A percentile compares a stretch with the other conserved stretches of the same genome.
phyloP scores from a whole-genome alignment of 2,797 vertebrate genomes.

The Microchirus variegatus region DNA sequence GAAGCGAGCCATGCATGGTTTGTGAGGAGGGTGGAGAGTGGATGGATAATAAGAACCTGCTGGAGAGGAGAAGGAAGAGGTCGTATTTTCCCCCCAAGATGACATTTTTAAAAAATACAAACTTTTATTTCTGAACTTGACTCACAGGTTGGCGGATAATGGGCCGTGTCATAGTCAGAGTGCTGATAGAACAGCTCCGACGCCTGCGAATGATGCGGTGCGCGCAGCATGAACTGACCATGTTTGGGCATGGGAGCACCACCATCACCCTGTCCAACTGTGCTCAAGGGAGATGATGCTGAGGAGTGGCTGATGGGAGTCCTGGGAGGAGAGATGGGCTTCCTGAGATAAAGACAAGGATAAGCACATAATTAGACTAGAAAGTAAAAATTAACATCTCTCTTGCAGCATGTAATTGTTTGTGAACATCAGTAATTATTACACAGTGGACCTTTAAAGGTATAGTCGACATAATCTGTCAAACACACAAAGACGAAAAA shows the following conservation, averaged over 20 bases:
- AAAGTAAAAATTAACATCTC: too few relatives aligned
- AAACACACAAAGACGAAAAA: too few relatives aligned
- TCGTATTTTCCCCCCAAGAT: background rate
- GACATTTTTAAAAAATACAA: background rate
- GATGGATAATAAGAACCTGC: conserved; percentile 89
- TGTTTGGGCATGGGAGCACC: conserved; percentile 84
- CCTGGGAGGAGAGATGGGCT: conserved; percentile 87
- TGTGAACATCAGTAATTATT: too few relatives aligned
- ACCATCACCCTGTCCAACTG: conserved; percentile 81
- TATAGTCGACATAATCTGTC: too few relatives aligned
- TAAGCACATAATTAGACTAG: background rate
- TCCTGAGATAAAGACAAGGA: conserved; percentile 72
- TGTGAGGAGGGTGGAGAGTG: conserved; percentile 79
- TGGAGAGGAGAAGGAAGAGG: conserved; percentile 25
- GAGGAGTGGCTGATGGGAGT: conserved; percentile 86
- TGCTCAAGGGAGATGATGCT: conserved; percentile 83
- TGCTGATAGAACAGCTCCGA: conserved; percentile 92
- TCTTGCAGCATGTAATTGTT: too few relatives aligned
- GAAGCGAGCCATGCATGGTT: conserved; percentile 90
- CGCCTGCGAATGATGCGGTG: conserved; percentile 84
- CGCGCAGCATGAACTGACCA: conserved; percentile 84
- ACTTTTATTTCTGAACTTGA: background rate
- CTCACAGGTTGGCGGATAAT: conserved; percentile 89
- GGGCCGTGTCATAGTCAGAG: conserved; percentile 84
- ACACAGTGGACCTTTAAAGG: too few relatives aligned